These are phyloP conservation scores for Plagodis pulveraria DNA, from an alignment of 2,888 invertebrate genomes.

Conservation along the genomic window DNA sequence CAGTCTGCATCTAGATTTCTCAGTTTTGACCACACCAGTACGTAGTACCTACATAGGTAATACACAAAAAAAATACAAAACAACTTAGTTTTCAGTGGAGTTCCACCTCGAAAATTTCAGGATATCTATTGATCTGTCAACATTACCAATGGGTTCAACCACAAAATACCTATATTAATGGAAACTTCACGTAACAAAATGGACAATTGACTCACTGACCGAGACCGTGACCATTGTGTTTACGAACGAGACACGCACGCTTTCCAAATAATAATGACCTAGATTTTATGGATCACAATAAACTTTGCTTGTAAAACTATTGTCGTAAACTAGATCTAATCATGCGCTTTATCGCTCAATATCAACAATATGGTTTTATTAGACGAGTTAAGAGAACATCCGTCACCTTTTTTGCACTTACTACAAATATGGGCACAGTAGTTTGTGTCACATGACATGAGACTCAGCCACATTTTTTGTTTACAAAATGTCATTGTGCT, in stretches of 20 bases:
- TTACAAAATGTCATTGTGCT: background rate
- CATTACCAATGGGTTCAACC: too few relatives aligned
- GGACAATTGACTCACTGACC: constrained; percentile 15
- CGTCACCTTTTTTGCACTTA: background rate
- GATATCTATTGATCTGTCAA: too few relatives aligned
- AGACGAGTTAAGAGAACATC: background rate
- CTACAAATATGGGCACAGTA: background rate
- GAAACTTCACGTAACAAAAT: constrained; percentile 1
- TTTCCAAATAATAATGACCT: constrained; percentile 5
- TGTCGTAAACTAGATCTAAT: background rate
- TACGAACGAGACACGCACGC: constrained; percentile 5
- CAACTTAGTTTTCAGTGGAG: too few relatives aligned
- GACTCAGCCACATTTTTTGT: background rate
- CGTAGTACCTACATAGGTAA: too few relatives aligned
- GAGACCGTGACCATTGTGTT: constrained; percentile 12
- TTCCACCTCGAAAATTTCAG: too few relatives aligned
- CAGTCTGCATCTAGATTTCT: too few relatives aligned
- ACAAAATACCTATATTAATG: background rate
- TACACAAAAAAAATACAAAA: too few relatives aligned
- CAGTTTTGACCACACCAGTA: too few relatives aligned
- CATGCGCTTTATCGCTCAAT: background rate
- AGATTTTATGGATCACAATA: background rate
- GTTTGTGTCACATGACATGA: background rate
- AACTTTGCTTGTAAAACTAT: background rate
- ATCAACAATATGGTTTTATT: too few relatives aligned